Conservation (phyloP, 2,888 invertebrate species). For the Drosophila diplacantha region DNA sequence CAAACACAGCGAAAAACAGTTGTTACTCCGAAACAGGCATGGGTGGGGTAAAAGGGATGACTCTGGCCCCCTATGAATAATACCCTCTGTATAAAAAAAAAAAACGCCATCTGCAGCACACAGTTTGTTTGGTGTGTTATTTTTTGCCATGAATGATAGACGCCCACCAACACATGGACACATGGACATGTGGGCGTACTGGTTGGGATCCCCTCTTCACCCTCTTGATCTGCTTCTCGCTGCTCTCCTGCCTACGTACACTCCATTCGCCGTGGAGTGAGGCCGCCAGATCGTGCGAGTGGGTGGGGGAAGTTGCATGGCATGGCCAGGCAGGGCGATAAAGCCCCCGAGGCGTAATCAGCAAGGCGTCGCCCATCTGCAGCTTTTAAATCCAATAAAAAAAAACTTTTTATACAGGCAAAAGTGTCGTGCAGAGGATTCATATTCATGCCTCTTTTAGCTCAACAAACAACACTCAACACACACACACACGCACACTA, state of each 20-base stretch:
- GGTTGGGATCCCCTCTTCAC: constrained; percentile 9
- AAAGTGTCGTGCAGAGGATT: constrained; percentile 19
- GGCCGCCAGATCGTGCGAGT: constrained; percentile 6
- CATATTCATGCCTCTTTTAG: constrained; percentile 29
- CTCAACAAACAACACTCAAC: constrained; percentile 35
- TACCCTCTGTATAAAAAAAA: constrained; percentile 5
- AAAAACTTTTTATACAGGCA: constrained; percentile 1
- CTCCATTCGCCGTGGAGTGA: constrained; percentile 1
- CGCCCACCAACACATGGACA: constrained; percentile 33
- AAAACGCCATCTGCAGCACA: constrained; percentile 27
- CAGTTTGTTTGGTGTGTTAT: constrained; percentile 1
- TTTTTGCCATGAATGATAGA: constrained; percentile 17
- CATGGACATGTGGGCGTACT: constrained; percentile 35
- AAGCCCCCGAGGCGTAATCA: constrained; percentile 21
- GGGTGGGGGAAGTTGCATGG: constrained; percentile 25
- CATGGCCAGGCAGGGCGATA: constrained; percentile 8
- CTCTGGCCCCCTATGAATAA: neutral
- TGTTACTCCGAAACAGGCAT: constrained; percentile 1
- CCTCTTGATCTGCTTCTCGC: neutral
- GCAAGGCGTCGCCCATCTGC: constrained; percentile 15
- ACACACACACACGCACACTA: constrained; percentile 28
- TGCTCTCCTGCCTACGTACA: constrained; percentile 22
- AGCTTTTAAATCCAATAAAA: constrained; percentile 11
- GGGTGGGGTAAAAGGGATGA: constrained; percentile 3
- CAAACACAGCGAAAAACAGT: neutral